phyloP scores from a whole-genome alignment of 2,888 invertebrate species.

The Phyllotreta striolata region DNA sequence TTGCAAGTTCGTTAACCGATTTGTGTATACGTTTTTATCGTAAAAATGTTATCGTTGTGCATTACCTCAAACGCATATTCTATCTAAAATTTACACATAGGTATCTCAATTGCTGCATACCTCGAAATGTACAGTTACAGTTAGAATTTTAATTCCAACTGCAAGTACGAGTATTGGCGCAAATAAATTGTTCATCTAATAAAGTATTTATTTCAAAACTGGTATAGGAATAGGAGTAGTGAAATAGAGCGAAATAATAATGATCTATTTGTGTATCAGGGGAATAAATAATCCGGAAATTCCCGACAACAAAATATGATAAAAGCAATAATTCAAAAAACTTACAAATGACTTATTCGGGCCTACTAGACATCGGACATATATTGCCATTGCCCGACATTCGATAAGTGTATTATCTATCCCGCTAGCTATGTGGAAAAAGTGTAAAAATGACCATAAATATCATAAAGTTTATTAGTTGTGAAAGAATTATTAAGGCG shows the following conservation, averaged over 20 bases:
- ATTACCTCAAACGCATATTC: too few relatives aligned
- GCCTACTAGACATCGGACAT: constrained; percentile 10
- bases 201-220: too few relatives aligned
- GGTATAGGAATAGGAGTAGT: not conserved
- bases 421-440: constrained; percentile 23
- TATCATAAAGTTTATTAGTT: constrained; percentile 38
- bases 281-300: not conserved
- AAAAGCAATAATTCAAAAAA: constrained; percentile 24
- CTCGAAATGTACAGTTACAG: too few relatives aligned
- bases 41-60: too few relatives aligned
- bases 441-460: constrained; percentile 35
- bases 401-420: constrained; percentile 25
- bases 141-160: too few relatives aligned
- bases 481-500: constrained; percentile 38
- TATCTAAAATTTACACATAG: too few relatives aligned
- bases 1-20: constrained; percentile 35
- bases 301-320: constrained; percentile 19
- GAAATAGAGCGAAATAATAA: too few relatives aligned
- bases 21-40: not conserved
- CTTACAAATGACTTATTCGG: constrained; percentile 26
- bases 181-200: too few relatives aligned
- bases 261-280: not conserved
- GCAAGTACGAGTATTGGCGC: too few relatives aligned
- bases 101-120: too few relatives aligned
- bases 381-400: constrained; percentile 19